phyloP scores from a whole-genome alignment of 2,797 vertebrate genomes.

The Molothrus aeneus region DNA sequence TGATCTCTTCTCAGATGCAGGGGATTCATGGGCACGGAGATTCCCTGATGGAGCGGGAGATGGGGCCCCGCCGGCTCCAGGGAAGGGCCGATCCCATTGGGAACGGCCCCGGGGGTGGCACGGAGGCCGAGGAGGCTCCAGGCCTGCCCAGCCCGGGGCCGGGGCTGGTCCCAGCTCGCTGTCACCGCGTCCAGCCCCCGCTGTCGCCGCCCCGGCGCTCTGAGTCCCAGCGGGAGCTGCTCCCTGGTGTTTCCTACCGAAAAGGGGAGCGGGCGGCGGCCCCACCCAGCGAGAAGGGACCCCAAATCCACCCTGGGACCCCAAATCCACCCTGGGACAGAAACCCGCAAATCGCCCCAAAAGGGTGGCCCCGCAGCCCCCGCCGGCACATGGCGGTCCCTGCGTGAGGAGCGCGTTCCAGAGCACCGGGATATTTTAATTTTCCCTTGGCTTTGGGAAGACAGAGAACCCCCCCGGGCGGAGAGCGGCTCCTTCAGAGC shows the following conservation, averaged over 20 bases:
- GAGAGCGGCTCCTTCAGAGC: background rate
- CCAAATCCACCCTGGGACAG: background rate
- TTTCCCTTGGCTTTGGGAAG: background rate
- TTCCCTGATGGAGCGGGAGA: background rate
- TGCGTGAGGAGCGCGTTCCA: accelerated
- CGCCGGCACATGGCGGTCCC: background rate
- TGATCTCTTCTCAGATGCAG: background rate
- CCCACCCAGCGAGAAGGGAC: accelerated
- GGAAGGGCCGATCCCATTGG: background rate
- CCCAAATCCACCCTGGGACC: background rate
- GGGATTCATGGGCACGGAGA: background rate
- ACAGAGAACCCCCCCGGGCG: background rate
- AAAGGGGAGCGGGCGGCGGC: background rate
- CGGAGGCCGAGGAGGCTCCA: accelerated
- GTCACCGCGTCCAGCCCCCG: background rate
- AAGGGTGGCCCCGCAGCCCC: accelerated
- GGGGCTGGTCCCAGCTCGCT: background rate
- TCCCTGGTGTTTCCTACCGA: background rate
- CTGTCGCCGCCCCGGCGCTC: background rate
- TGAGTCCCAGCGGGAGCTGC: background rate
- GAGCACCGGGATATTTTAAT: accelerated
- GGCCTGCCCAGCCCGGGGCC: background rate
- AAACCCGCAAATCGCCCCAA: accelerated
- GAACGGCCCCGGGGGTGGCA: accelerated
- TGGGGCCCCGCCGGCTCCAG: no score